These are phyloP conservation scores for Spodoptera littoralis DNA, from an alignment of 2,888 invertebrate species.

Conservation along the genomic window DNA sequence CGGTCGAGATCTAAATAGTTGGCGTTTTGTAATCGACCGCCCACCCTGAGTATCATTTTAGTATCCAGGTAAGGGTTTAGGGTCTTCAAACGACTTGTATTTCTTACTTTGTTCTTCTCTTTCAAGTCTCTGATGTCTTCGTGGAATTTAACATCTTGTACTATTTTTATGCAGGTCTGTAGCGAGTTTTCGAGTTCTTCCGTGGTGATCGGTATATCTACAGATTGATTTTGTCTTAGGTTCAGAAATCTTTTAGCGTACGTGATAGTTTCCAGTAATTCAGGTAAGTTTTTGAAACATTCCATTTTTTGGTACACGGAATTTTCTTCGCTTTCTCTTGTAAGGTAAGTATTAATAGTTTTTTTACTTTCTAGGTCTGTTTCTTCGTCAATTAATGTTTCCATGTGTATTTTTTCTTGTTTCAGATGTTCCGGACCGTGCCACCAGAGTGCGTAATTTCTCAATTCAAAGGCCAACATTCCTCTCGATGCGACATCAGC, in stretches of 20 bases:
- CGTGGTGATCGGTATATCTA: constrained; percentile 1
- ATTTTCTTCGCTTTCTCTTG: constrained; percentile 5
- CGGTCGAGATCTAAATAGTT: too few species aligned
- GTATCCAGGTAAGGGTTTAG: constrained; percentile 4
- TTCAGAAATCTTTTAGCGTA: constrained; percentile 5
- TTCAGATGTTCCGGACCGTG: constrained; percentile 11
- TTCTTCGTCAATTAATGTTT: constrained; percentile 6
- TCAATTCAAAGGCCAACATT: constrained; percentile 12
- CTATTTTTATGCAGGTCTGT: constrained; percentile 12
- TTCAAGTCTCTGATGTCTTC: constrained; percentile 10
- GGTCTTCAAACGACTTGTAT: constrained; percentile 2
- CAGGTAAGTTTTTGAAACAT: constrained; percentile 1
- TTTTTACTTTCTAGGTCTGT: constrained; percentile 3
- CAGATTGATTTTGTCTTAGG: not conserved
- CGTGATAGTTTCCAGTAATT: constrained; percentile 4
- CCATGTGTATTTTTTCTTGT: constrained; percentile 4
- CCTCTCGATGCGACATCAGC: constrained; percentile 12
- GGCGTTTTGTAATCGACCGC: constrained; percentile 7
- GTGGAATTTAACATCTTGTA: constrained; percentile 3
- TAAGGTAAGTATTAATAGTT: constrained; percentile 6
- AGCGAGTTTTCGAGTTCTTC: constrained; percentile 13
- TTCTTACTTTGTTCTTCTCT: constrained; percentile 3
- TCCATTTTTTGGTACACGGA: constrained; percentile 4
- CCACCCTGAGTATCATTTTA: constrained; percentile 9
- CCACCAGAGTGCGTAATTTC: constrained; percentile 10